Conservation (phyloP, 2,888 invertebrate species). For the Yponomeuta sedellus region DNA sequence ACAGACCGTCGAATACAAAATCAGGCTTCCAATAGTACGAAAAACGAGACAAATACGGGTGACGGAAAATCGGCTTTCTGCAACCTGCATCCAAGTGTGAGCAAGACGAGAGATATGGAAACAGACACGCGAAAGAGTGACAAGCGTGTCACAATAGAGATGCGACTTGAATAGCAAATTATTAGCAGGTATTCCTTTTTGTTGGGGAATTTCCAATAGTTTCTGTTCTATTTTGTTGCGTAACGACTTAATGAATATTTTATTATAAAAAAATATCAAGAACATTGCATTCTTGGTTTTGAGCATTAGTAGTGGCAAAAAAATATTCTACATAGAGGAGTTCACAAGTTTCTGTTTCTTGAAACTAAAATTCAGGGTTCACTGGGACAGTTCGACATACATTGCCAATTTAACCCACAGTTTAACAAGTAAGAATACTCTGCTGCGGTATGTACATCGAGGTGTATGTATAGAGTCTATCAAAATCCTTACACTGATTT, state of each 20-base stretch:
- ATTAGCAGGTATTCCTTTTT: background rate
- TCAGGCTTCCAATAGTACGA: slow-evolving; percentile 39
- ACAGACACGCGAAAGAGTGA: slow-evolving; percentile 35
- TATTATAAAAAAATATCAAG: no score
- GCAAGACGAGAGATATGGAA: slow-evolving; percentile 23
- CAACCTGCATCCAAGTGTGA: slow-evolving; percentile 44
- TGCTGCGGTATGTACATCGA: no score
- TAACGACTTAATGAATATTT: background rate
- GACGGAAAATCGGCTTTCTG: slow-evolving; percentile 57
- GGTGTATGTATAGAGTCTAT: no score
- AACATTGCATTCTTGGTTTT: no score
- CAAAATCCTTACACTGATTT: no score
- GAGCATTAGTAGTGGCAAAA: no score
- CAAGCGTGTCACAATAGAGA: slow-evolving; percentile 15
- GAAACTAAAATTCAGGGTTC: no score
- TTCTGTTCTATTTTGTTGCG: background rate
- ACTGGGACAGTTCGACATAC: no score
- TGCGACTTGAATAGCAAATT: slow-evolving; percentile 7
- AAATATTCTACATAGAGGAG: no score
- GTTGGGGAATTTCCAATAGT: background rate
- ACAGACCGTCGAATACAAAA: slow-evolving; percentile 46
- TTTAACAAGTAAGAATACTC: no score
- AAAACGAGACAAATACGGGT: slow-evolving; percentile 56
- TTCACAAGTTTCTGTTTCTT: no score
- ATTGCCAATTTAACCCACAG: no score